A percentile compares a stretch with the other conserved stretches of the same genome.
phyloP scores from a whole-genome alignment of 2,888 invertebrate genomes.

The Tachina fera region DNA sequence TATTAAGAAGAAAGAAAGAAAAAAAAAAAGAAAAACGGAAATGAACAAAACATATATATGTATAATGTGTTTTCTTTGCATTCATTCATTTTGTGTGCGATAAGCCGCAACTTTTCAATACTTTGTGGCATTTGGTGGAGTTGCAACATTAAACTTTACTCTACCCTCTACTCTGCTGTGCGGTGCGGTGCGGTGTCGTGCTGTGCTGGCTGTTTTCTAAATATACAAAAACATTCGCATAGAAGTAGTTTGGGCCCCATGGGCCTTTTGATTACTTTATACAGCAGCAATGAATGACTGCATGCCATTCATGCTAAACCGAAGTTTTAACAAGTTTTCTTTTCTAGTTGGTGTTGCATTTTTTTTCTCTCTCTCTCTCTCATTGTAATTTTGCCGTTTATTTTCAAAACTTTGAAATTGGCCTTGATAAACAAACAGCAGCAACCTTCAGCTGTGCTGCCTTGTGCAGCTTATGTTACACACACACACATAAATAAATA shows the following conservation, averaged over 20 bases:
- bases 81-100: conserved; percentile 58
- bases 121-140: conserved; percentile 66
- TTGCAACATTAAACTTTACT: conserved; percentile 12
- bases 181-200: background rate
- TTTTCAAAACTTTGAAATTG: conserved; percentile 58
- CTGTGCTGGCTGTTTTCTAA: conserved; percentile 19
- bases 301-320: conserved; percentile 44
- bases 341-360: conserved; percentile 30
- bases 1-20: background rate
- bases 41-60: background rate
- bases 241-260: conserved; percentile 43
- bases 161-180: background rate
- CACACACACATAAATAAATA: background rate
- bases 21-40: background rate
- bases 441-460: conserved; percentile 3
- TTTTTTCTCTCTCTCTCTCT: background rate
- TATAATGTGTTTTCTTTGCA: conserved; percentile 48
- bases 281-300: conserved; percentile 37
- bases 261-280: conserved; percentile 53
- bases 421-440: conserved; percentile 64
- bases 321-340: conserved; percentile 67
- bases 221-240: conserved; percentile 24
- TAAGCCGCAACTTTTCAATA: conserved; percentile 68
- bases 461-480: background rate
- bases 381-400: conserved; percentile 18